phyloP scores from a whole-genome alignment of 2,113 vertebrate genomes.

The Thermophis baileyi region DNA sequence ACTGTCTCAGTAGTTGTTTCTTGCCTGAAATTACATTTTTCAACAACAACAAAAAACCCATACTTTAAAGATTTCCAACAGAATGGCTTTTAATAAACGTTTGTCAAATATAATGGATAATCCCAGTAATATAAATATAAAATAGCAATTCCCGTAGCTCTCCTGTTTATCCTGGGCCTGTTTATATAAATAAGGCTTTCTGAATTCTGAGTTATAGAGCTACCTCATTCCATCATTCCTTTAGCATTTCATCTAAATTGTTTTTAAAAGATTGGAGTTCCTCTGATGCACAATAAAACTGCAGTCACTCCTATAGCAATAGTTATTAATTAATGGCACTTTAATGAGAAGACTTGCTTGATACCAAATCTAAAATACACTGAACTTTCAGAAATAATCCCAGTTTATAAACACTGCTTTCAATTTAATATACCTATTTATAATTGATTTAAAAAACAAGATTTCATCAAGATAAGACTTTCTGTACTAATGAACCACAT shows the following conservation, averaged over 20 bases:
- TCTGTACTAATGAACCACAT: not conserved
- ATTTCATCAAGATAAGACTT: not conserved
- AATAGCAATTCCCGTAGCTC: slow-evolving; percentile 29
- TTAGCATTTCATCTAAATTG: not conserved
- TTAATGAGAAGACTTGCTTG: not conserved
- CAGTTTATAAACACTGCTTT: not conserved
- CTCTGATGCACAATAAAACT: not conserved
- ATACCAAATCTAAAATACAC: not conserved
- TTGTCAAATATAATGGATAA: slow-evolving; percentile 50
- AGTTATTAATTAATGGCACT: slow-evolving; percentile 44
- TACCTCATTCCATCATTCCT: not conserved
- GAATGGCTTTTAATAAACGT: slow-evolving; percentile 40
- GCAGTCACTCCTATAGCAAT: slow-evolving; percentile 26
- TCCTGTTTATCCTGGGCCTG: slow-evolving; percentile 44
- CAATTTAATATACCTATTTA: not conserved
- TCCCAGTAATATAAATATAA: slow-evolving; percentile 43
- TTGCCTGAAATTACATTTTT: slow-evolving; percentile 5
- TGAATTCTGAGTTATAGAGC: slow-evolving; percentile 13
- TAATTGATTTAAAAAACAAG: not conserved
- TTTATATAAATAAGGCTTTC: slow-evolving; percentile 48
- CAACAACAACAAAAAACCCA: not conserved
- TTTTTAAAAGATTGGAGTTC: not conserved
- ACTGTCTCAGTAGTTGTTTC: not conserved
- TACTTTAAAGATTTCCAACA: slow-evolving; percentile 22
- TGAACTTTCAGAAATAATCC: not conserved